These are phyloP conservation scores for Lagorchestes hirsutus DNA, from an alignment of 2,797 vertebrate species.

Conservation along the genomic window DNA sequence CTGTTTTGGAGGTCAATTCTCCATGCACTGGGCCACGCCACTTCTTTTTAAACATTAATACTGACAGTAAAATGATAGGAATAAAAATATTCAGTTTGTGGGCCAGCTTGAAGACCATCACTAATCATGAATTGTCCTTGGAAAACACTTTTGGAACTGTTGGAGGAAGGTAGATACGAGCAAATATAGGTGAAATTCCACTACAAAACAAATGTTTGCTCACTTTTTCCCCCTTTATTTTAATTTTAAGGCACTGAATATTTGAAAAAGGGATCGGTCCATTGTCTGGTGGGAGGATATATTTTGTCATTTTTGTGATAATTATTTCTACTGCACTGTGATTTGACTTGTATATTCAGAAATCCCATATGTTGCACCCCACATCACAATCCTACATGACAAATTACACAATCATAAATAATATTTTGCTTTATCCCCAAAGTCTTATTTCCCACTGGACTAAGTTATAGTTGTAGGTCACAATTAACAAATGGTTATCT, in stretches of 20 bases:
- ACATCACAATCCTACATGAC: background rate
- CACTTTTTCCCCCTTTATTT: background rate
- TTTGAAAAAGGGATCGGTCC: background rate
- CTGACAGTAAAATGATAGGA: background rate
- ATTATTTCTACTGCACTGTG: background rate
- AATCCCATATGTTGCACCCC: background rate
- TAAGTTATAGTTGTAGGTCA: background rate
- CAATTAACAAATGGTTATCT: background rate
- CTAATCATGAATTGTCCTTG: background rate
- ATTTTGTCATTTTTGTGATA: background rate
- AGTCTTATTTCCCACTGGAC: background rate
- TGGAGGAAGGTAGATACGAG: background rate
- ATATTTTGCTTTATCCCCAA: background rate
- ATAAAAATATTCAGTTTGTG: background rate
- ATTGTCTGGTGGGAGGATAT: background rate
- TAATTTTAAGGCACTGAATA: background rate
- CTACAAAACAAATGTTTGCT: background rate
- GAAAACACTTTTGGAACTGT: background rate
- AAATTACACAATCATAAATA: background rate
- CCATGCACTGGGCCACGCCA: background rate
- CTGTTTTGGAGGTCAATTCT: background rate
- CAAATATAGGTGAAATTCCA: background rate
- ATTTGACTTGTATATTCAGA: conserved; percentile 7
- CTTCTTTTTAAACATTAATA: background rate
- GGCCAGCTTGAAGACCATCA: background rate